A percentile compares a stretch with the other conserved stretches of the same genome.
phyloP scores from a whole-genome alignment of 2,888 invertebrate genomes.

The Pachliopta kotzebuea region DNA sequence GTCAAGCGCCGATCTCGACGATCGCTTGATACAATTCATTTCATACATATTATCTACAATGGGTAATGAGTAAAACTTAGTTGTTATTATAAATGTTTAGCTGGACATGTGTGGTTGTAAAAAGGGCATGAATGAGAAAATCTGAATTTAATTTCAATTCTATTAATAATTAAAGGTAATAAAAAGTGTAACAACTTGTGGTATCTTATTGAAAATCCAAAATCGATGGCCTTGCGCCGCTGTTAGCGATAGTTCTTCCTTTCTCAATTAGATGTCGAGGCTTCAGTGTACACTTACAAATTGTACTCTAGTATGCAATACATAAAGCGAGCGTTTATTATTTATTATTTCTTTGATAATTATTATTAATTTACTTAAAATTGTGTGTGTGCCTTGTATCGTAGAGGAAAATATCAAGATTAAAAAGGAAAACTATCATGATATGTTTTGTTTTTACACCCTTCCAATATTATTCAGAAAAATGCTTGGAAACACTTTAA shows the following conservation, averaged over 20 bases:
- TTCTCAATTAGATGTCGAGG: constrained; percentile 54
- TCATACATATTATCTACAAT: constrained; percentile 68
- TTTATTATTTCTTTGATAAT: constrained; percentile 69
- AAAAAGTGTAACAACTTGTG: constrained; percentile 23
- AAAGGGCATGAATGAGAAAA: constrained; percentile 72
- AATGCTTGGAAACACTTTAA: too few species aligned
- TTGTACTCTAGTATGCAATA: constrained; percentile 61
- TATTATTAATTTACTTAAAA: constrained; percentile 77
- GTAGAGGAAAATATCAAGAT: constrained; percentile 83
- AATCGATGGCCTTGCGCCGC: constrained; percentile 45
- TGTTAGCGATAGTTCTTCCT: constrained; percentile 53
- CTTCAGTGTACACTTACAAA: constrained; percentile 46
- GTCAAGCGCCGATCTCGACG: constrained; percentile 63
- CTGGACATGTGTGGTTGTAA: constrained; percentile 73
- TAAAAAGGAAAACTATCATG: constrained; percentile 79
- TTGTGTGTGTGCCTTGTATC: constrained; percentile 87
- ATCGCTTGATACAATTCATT: constrained; percentile 62
- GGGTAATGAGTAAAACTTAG: constrained; percentile 72
- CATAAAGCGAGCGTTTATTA: constrained; percentile 66
- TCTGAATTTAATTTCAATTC: constrained; percentile 61
- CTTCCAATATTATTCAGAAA: not conserved
- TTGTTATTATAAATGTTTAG: constrained; percentile 80
- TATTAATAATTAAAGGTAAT: constrained; percentile 34
- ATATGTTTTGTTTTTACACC: constrained; percentile 53
- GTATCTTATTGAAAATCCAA: constrained; percentile 36